Base-by-base conservation (phyloP, 53 echinoderm and acorn worm species). In the Astropecten irregularis region DNA sequence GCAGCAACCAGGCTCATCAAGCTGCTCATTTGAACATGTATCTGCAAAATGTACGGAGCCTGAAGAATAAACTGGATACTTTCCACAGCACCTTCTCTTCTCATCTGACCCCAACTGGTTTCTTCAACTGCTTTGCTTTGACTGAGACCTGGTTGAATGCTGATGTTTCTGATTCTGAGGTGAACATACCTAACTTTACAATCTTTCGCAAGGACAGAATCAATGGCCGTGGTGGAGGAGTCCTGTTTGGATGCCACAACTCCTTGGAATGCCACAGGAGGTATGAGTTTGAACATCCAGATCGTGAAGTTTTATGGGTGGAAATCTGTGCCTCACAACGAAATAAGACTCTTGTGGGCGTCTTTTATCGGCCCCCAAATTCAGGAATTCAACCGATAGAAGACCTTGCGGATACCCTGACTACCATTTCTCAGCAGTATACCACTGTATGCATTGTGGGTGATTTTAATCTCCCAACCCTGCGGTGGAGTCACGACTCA, bases 361-460 rank as follows among this genome's bases (percentile, higher is more conserved):
- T 74, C 0, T 74, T 74, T 35, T 74, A 74, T 11, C 26, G 76
- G 31, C 55, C 76, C 8, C 76, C 76, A 3, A 74, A 74, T 32
- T 28, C 55, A 23, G 62, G 62, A 6, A 9, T 62, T 33, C 29
- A 62, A 2, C 28, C 30, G 9, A 8, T 62, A 31, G 62, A 62
- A 30, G 62, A 8, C 31, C 62, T 62, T 62, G 30, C 62, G 21
- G 62, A 62, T 18, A 29, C 62, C 6, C 2, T 62, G 27, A 62
- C 62, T 13, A 32, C 62, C 1, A 32, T 30, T 29, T 62, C 62
- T 62, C 7, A 30, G 8, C 62, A 62, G 29, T 62, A 62, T 4
- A 8, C 15, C 62, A 62, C 28, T 6, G 18, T 62, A 8, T 62
- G 62, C 31, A 33, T 31, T 65, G 31, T 33, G 33, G 19, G 7